Evolutionary conservation across 2,888 invertebrate genomes (phyloP), one percentile per base, ranked within the genome.

Genomic region (Saturnia japonica): DNA sequence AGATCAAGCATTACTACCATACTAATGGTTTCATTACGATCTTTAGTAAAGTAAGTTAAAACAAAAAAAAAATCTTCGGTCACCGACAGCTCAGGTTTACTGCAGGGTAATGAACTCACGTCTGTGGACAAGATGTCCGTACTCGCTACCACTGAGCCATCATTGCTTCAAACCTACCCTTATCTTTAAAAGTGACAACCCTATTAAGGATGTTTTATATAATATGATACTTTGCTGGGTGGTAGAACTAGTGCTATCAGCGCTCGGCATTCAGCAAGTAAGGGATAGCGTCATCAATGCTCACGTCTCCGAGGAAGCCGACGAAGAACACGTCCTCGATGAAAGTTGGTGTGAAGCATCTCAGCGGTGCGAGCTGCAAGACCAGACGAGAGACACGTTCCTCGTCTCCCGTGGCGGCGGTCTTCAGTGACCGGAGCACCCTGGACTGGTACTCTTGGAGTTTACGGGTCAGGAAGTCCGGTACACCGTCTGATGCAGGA

Each of bases 211-310:
- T 54, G 54, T 16, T 1, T 47, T 16, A 16, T 19, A 47, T 9
- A 11, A 22, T 7, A 34, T 34, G 6, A 34, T 34, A 34, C 34
- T 4, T 19, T 6, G 2, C 12, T 6, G 47, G 47, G 19, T 25
- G 25, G 12, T 25, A 14, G 57, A 12, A 11, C 1, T 11, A 28
- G 25, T 0, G 7, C 2, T 14, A 2, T 62, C 67, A 69, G 19
- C 89, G 88, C 67, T 90, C 91, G 4, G 88, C 88, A 34, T 89
- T 96, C 78, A 99, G 95, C 84, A 99, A 97, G 82, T 97, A 98
- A 43, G 99, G 99, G 88, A 99, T 97, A 78, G 99, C 97, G 84
- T 97, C 98, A 85, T 99, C 98, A 73, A 99, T 98, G 91, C 98
- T 98, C 80, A 99, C 97, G 88, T 97, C 97, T 8, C 98, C 99